phyloP scores from a whole-genome alignment of 2,113 vertebrate species.

The Pyrgilauda ruficollis region DNA sequence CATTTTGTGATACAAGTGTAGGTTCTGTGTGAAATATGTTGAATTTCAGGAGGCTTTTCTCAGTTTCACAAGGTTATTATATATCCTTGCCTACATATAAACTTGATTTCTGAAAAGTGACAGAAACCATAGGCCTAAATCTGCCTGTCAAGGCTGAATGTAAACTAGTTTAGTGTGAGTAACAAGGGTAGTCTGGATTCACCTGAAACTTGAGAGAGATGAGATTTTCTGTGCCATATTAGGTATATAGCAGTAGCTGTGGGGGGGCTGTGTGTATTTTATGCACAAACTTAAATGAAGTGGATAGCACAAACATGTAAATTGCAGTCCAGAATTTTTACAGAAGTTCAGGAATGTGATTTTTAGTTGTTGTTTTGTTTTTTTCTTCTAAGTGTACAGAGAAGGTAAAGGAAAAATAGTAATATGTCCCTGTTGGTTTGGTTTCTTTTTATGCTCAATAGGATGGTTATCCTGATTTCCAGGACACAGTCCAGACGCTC shows the following conservation, averaged over 20 bases:
- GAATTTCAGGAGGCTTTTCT: neutral
- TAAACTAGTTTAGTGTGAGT: neutral
- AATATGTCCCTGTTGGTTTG: neutral
- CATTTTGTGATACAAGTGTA: neutral
- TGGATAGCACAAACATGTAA: neutral
- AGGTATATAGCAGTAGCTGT: neutral
- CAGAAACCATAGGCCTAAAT: neutral
- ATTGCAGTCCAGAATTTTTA: neutral
- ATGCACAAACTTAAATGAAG: neutral
- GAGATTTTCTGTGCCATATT: neutral
- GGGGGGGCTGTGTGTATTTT: neutral
- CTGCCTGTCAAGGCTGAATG: neutral
- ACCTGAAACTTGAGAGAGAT: neutral
- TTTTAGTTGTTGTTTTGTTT: neutral
- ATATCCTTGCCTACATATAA: neutral
- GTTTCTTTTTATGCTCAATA: slow-evolving; percentile 53
- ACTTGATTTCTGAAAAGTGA: neutral
- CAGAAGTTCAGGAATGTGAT: neutral
- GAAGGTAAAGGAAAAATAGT: neutral
- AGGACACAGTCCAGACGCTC: slow-evolving; percentile 87
- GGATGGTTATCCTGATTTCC: slow-evolving; percentile 93
- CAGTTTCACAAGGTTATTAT: neutral
- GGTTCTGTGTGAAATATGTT: neutral
- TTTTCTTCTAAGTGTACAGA: neutral
- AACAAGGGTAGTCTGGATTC: neutral